Evolutionary conservation across 2,113 vertebrate species (phyloP).

Genomic region (Jaculus jaculus): DNA sequence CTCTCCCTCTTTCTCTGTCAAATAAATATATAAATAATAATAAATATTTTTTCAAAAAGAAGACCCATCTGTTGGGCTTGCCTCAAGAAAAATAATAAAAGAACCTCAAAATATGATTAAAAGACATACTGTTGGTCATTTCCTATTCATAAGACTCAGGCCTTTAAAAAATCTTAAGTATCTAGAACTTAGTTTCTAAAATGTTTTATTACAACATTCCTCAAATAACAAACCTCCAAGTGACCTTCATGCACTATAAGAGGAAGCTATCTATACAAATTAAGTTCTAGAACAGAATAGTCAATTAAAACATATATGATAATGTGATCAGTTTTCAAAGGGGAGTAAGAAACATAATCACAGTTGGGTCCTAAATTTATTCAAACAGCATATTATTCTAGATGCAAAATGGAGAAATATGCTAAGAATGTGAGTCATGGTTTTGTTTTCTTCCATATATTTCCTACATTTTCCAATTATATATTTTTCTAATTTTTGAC

Average conservation of each 20-base stretch:
- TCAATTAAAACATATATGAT: background rate
- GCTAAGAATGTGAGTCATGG: background rate
- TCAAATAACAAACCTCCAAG: background rate
- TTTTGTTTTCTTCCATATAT: background rate
- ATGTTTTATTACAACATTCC: background rate
- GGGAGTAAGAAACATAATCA: background rate
- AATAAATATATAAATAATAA: too few relatives aligned
- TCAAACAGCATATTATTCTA: background rate
- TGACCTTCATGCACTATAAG: background rate
- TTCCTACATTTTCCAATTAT: conserved; percentile 37
- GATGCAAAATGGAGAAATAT: background rate
- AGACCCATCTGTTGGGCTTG: too few relatives aligned
- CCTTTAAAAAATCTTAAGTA: background rate
- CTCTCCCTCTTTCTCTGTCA: too few relatives aligned
- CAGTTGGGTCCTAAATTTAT: background rate
- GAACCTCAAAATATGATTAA: conserved; percentile 1
- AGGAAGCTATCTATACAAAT: conserved; percentile 26
- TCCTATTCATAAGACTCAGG: background rate
- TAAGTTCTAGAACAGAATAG: background rate
- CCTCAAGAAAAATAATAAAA: too few relatives aligned
- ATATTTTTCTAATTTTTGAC: conserved; percentile 38
- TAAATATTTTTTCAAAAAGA: too few relatives aligned
- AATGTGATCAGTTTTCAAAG: background rate
- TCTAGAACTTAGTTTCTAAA: conserved; percentile 19
- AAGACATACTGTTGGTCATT: conserved; percentile 25